Evolutionary conservation across 2,888 invertebrate genomes (phyloP).

Genomic region (Argynnis bischoffii): DNA sequence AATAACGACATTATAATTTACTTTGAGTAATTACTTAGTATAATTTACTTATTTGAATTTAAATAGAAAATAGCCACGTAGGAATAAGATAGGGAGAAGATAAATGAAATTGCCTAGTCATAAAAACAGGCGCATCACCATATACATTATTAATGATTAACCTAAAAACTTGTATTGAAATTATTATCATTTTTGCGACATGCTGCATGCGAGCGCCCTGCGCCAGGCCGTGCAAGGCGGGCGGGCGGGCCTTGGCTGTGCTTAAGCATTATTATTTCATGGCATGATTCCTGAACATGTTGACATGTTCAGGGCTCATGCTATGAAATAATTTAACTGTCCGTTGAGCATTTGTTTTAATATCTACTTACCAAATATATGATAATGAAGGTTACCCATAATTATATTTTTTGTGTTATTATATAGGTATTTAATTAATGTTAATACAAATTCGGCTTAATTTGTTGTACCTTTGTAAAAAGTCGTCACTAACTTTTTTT

Average conservation of each 20-base stretch:
- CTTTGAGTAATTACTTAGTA: too few species aligned
- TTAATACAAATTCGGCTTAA: too few species aligned
- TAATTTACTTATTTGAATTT: background rate
- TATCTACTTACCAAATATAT: background rate
- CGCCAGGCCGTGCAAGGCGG: conserved; percentile 22
- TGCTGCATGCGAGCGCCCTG: background rate
- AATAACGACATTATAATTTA: too few species aligned
- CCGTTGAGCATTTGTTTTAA: background rate
- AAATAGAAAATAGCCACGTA: background rate
- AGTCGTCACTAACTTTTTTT: background rate
- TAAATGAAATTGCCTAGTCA: background rate
- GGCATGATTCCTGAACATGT: too few species aligned
- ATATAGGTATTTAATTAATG: background rate
- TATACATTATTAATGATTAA: background rate
- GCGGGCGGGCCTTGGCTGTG: conserved; percentile 2
- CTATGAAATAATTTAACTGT: background rate
- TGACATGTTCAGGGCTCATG: conserved; percentile 15
- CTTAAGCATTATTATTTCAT: too few species aligned
- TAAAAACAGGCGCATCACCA: background rate
- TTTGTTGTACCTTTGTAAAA: too few species aligned
- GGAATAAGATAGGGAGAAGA: too few species aligned
- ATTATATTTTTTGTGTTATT: too few species aligned
- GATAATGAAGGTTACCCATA: background rate
- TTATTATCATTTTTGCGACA: conserved; percentile 1
- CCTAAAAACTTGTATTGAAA: background rate